These are phyloP conservation scores for Dinocampus coccinellae DNA, from an alignment of 2,888 invertebrate genomes.

Conservation along the genomic window DNA sequence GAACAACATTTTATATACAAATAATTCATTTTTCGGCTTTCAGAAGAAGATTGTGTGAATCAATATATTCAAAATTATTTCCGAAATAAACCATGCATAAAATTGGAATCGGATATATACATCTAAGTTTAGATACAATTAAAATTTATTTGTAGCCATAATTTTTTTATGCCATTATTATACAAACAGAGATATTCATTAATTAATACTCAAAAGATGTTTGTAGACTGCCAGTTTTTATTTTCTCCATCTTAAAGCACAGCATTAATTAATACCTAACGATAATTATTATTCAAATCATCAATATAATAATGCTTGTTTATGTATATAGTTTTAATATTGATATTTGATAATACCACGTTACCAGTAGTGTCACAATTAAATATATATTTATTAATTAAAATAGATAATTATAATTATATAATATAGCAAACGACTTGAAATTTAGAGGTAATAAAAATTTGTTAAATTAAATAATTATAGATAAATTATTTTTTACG, in stretches of 20 bases:
- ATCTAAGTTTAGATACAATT: slow-evolving; percentile 49
- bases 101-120: slow-evolving; percentile 71
- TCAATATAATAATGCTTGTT: neutral
- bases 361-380: slow-evolving; percentile 39
- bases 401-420: slow-evolving; percentile 43
- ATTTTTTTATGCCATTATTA: neutral
- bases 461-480: neutral
- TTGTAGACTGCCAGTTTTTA: neutral
- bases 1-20: neutral
- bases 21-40: slow-evolving; percentile 57
- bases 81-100: slow-evolving; percentile 71
- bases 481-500: neutral
- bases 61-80: slow-evolving; percentile 72
- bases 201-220: slow-evolving; percentile 21
- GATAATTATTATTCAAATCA: neutral
- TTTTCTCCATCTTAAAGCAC: slow-evolving; percentile 6
- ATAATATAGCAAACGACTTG: neutral
- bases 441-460: neutral
- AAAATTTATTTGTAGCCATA: slow-evolving; percentile 7
- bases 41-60: slow-evolving; percentile 72
- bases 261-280: slow-evolving; percentile 17
- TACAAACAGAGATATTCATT: slow-evolving; percentile 1
- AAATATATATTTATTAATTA: slow-evolving; percentile 38
- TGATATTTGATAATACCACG: neutral
- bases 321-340: neutral